Conservation (phyloP, 1,140 invertebrate genomes). For the Drosophila kurseongensis region DNA sequence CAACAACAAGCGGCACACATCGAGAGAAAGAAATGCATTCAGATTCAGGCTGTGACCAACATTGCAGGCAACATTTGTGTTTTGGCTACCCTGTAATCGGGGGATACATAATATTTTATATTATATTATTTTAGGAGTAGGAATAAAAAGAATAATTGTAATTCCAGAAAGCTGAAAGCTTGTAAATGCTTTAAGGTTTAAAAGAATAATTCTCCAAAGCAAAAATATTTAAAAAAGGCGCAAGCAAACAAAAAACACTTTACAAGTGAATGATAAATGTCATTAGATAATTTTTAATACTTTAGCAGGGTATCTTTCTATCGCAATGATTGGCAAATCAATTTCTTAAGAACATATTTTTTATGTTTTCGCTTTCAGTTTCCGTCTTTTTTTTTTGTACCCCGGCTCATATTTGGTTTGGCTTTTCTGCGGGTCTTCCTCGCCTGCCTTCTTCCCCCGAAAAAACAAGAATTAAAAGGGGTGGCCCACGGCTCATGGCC, state of each 20-base stretch:
- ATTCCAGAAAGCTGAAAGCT: no score
- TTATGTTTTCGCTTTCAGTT: slow-evolving; percentile 66
- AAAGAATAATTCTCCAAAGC: no score
- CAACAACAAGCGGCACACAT: slow-evolving; percentile 4
- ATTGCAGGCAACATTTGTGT: slow-evolving; percentile 4
- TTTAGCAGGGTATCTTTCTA: slow-evolving; percentile 9
- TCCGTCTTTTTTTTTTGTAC: slow-evolving; percentile 20
- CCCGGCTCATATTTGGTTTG: slow-evolving; percentile 38
- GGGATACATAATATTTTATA: no score
- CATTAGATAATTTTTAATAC: no score
- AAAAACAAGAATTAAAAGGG: slow-evolving; percentile 31
- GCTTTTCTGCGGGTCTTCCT: slow-evolving; percentile 62
- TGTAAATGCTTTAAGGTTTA: no score
- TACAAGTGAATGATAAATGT: no score
- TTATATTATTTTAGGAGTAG: no score
- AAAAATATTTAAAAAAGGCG: no score
- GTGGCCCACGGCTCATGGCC: slow-evolving; percentile 35
- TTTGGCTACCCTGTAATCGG: slow-evolving; percentile 5
- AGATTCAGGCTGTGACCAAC: slow-evolving; percentile 22
- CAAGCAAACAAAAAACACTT: no score
- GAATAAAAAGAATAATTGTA: no score
- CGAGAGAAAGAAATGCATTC: slow-evolving; percentile 33
- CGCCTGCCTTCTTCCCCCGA: slow-evolving; percentile 4
- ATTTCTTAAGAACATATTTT: slow-evolving; percentile 24
- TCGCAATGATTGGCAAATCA: neutral